Evolutionary conservation across 2,888 invertebrate genomes (phyloP).

Genomic region (Drosophila hamatofila): DNA sequence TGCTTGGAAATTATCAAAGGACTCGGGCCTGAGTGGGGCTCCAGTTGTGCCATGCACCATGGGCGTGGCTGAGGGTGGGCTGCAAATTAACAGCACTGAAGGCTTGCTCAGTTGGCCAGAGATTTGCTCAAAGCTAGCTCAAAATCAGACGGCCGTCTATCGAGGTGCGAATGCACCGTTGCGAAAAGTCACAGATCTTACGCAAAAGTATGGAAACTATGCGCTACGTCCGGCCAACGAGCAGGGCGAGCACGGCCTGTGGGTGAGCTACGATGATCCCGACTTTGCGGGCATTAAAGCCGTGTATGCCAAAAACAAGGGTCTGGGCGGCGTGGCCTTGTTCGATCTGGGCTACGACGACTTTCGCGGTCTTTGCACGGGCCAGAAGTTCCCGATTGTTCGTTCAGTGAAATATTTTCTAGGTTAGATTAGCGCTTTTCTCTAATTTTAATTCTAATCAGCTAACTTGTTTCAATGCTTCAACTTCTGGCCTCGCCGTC

Average conservation of each 20-base stretch:
- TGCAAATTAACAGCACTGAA: conserved; percentile 88
- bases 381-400: conserved; percentile 91
- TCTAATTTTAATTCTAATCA: conserved; percentile 44
- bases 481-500: conserved; percentile 33
- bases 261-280: conserved; percentile 93
- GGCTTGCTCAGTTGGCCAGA: conserved; percentile 92
- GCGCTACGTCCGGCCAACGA: conserved; percentile 90
- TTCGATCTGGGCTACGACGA: conserved; percentile 92
- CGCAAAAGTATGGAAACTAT: conserved; percentile 92
- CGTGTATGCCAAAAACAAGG: conserved; percentile 89
- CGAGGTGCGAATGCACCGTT: conserved; percentile 88
- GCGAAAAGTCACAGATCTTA: conserved; percentile 91
- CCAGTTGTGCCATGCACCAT: conserved; percentile 89
- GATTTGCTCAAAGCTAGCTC: conserved; percentile 90
- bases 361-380: conserved; percentile 92
- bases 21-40: conserved; percentile 91
- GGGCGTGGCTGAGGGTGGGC: conserved; percentile 90
- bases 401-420: conserved; percentile 89
- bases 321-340: conserved; percentile 91
- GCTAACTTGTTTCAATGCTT: conserved; percentile 42
- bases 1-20: conserved; percentile 91
- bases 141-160: conserved; percentile 87
- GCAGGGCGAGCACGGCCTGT: conserved; percentile 89
- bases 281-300: conserved; percentile 93
- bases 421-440: conserved; percentile 24